Conservation (phyloP, 2,113 vertebrate genomes). For the Saccopteryx leptura region DNA sequence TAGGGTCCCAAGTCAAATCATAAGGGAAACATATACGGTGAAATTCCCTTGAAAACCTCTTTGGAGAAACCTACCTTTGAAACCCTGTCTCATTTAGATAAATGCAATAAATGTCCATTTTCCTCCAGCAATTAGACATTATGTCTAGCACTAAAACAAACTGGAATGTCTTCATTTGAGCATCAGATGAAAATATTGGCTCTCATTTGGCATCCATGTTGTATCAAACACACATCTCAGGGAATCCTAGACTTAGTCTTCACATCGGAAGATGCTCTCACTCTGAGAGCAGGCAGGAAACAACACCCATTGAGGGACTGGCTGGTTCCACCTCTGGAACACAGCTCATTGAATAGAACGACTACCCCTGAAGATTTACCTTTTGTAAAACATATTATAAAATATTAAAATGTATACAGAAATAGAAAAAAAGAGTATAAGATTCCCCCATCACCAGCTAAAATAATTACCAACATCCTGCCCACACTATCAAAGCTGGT, state of each 20-base stretch:
- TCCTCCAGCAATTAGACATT: not conserved
- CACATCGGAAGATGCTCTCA: not conserved
- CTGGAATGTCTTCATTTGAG: not conserved
- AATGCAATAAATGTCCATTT: not conserved
- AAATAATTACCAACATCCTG: not conserved
- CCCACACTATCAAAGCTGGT: not conserved
- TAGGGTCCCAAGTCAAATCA: not conserved
- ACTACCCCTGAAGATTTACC: not conserved
- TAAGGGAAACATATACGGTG: not conserved
- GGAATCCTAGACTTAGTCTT: not conserved
- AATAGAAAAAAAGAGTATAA: not conserved
- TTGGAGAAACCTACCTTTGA: not conserved
- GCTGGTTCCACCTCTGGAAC: not conserved
- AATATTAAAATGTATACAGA: not conserved
- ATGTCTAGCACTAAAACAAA: not conserved
- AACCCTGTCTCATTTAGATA: not conserved
- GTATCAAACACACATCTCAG: not conserved
- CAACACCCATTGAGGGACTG: not conserved
- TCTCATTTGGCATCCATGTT: not conserved
- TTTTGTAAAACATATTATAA: not conserved
- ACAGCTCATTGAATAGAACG: not conserved
- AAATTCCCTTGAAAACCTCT: conserved; percentile 14
- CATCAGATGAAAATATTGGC: not conserved
- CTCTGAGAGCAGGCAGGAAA: not conserved
- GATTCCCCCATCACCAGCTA: not conserved